Conservation (phyloP, 2,113 vertebrate genomes). For the Malurus cyaneus region DNA sequence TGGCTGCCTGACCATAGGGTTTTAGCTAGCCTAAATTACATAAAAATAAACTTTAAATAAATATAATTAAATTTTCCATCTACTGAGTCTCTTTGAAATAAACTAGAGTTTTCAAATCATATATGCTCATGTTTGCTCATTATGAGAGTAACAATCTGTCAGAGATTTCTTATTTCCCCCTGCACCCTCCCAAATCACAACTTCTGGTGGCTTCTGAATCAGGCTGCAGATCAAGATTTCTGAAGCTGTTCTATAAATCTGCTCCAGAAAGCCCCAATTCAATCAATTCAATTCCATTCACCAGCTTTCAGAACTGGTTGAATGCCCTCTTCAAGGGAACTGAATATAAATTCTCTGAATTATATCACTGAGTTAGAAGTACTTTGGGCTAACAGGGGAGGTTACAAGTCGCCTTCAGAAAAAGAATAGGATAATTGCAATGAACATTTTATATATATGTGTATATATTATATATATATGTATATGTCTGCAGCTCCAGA, state of each 20-base stretch:
- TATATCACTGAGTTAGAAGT: neutral
- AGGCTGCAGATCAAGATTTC: slow-evolving; percentile 14
- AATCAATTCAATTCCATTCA: slow-evolving; percentile 49
- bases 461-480: neutral
- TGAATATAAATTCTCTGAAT: slow-evolving; percentile 39
- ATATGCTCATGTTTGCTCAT: neutral
- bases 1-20: neutral
- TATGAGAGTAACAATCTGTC: neutral
- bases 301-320: slow-evolving; percentile 22
- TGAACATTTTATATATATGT: neutral
- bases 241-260: neutral
- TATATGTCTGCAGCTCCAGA: neutral
- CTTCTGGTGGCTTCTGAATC: neutral
- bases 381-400: neutral
- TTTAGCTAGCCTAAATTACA: neutral
- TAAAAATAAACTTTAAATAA: neutral
- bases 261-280: slow-evolving; percentile 39
- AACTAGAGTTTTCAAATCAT: neutral
- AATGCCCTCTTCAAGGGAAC: slow-evolving; percentile 35
- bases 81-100: neutral
- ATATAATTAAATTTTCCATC: neutral
- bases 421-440: neutral
- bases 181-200: neutral
- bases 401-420: neutral
- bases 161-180: neutral